phyloP scores from a whole-genome alignment of 2,888 invertebrate species.

The Clusia tigrina region DNA sequence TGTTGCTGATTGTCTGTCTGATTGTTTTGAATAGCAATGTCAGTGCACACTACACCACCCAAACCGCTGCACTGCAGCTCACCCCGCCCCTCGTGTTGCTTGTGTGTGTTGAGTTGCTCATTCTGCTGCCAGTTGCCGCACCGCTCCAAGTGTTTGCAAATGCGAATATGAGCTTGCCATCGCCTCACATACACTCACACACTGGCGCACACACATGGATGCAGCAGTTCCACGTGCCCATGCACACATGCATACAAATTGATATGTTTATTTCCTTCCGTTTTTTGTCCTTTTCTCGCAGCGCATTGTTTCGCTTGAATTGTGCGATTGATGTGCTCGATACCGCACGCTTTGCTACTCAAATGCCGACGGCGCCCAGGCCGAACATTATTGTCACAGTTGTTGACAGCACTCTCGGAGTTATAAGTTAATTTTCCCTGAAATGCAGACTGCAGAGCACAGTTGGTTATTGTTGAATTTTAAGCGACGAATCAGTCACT shows the following conservation, averaged over 20 bases:
- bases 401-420: neutral
- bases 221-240: too few species aligned
- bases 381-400: slow-evolving; percentile 4
- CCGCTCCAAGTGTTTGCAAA: neutral
- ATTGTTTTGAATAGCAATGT: slow-evolving; percentile 45
- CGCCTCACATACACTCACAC: slow-evolving; percentile 10
- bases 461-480: too few species aligned
- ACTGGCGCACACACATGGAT: too few species aligned
- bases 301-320: slow-evolving; percentile 37
- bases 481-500: too few species aligned
- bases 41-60: too few species aligned
- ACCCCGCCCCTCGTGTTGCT: neutral
- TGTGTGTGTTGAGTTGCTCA: slow-evolving; percentile 9
- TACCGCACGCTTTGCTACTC: slow-evolving; percentile 16
- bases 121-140: slow-evolving; percentile 7
- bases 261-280: slow-evolving; percentile 28
- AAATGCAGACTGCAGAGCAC: too few species aligned
- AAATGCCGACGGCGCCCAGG: neutral
- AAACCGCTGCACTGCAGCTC: slow-evolving; percentile 11
- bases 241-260: slow-evolving; percentile 22
- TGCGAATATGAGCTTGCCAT: slow-evolving; percentile 13
- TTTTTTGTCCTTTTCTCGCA: slow-evolving; percentile 6
- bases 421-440: slow-evolving; percentile 9
- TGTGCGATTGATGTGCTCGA: slow-evolving; percentile 44
- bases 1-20: slow-evolving; percentile 32